phyloP scores from a whole-genome alignment of 2,888 invertebrate genomes.

The Tanypteryx hageni region DNA sequence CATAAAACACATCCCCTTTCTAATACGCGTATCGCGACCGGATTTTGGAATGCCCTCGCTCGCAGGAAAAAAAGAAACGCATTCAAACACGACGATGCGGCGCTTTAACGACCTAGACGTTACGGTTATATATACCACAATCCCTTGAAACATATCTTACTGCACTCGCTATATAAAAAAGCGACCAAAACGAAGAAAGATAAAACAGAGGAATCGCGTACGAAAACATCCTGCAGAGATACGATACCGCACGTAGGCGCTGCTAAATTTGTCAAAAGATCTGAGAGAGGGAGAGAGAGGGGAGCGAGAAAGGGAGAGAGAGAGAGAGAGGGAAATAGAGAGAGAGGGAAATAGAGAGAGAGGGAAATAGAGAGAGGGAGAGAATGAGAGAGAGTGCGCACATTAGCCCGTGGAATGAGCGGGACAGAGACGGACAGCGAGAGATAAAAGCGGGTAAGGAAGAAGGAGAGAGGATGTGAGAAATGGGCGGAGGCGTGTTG shows the following conservation, averaged over 20 bases:
- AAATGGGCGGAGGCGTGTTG: slow-evolving; percentile 1
- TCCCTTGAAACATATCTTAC: not conserved
- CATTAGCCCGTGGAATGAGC: slow-evolving; percentile 21
- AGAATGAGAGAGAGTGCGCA: not conserved
- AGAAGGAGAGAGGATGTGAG: not conserved
- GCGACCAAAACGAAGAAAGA: not conserved
- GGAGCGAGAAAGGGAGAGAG: not conserved
- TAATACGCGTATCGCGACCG: not conserved
- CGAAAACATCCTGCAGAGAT: slow-evolving; percentile 7
- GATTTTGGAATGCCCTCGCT: not conserved
- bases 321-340: not conserved
- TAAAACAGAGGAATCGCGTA: not conserved
- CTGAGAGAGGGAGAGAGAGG: not conserved
- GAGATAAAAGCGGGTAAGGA: slow-evolving; percentile 18
- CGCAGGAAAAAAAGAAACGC: not conserved
- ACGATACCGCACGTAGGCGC: slow-evolving; percentile 14
- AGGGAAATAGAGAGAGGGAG: not conserved
- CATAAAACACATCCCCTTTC: not conserved
- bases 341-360: not conserved
- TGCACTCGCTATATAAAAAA: not conserved
- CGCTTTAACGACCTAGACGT: not conserved
- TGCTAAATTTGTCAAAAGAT: slow-evolving; percentile 13
- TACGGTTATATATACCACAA: not conserved
- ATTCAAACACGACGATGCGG: not conserved
- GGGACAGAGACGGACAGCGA: slow-evolving; percentile 20